These are phyloP conservation scores for Aulostomus chinensis DNA, from an alignment of 2,797 vertebrate genomes.

Conservation along the genomic window DNA sequence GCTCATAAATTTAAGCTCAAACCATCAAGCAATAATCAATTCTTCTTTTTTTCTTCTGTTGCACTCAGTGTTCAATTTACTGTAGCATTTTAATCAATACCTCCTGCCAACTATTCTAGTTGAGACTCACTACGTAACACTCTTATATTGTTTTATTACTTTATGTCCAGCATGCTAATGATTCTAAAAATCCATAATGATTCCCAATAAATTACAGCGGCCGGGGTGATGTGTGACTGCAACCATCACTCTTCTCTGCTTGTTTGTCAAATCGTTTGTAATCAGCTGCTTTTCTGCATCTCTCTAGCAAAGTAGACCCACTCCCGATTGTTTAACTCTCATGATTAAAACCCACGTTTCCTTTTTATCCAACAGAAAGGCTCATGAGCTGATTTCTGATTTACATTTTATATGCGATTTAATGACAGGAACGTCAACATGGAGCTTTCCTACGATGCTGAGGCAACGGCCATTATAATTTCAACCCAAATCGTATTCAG, in stretches of 20 bases:
- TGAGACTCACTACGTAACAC: background rate
- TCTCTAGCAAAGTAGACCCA: constrained; percentile 13
- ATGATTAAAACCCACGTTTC: constrained; percentile 13
- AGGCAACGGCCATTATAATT: constrained; percentile 6
- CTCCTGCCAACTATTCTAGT: constrained; percentile 6
- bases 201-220: constrained; percentile 35
- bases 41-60: no score
- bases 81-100: constrained; percentile 6
- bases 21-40: no score
- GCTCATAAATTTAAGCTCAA: no score
- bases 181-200: constrained; percentile 39
- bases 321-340: constrained; percentile 26
- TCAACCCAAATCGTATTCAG: constrained; percentile 17
- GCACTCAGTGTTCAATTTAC: no score
- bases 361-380: constrained; percentile 17
- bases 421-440: background rate
- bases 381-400: constrained; percentile 25
- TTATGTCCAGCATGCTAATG: constrained; percentile 34
- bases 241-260: constrained; percentile 42
- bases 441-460: constrained; percentile 1
- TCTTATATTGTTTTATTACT: constrained; percentile 11
- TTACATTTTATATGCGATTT: constrained; percentile 2
- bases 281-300: constrained; percentile 42
- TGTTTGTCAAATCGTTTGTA: constrained; percentile 21
- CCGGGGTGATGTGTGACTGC: constrained; percentile 21